Evolutionary conservation across 1,140 invertebrate species (phyloP).

Genomic region (Lasaia peninsularis): DNA sequence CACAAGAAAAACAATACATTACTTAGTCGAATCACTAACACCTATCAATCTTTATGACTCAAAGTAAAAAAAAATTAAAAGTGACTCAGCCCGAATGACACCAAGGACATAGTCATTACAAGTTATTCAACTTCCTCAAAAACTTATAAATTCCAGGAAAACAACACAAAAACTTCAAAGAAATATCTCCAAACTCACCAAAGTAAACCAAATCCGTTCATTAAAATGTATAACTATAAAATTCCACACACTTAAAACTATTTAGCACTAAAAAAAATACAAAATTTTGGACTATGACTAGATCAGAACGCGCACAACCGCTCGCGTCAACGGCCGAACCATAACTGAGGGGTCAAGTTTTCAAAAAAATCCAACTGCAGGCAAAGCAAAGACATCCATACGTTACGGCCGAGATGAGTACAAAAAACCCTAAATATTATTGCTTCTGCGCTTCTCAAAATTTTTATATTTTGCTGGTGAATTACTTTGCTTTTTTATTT

Average conservation of each 20-base stretch:
- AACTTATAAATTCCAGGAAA: conserved; percentile 10
- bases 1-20: too few species aligned
- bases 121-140: conserved; percentile 4
- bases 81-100: conserved; percentile 1
- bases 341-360: conserved; percentile 72
- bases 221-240: conserved; percentile 51
- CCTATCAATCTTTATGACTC: too few species aligned
- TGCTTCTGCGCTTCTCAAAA: conserved; percentile 49
- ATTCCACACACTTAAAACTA: conserved; percentile 34
- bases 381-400: conserved; percentile 66
- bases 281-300: conserved; percentile 71
- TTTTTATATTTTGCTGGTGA: conserved; percentile 12
- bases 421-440: conserved; percentile 75
- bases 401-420: conserved; percentile 71
- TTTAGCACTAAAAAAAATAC: conserved; percentile 39
- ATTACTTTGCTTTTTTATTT: not conserved
- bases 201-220: conserved; percentile 73
- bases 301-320: conserved; percentile 59
- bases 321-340: conserved; percentile 61
- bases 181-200: conserved; percentile 50
- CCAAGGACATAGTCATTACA: conserved; percentile 8
- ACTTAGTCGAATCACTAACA: too few species aligned
- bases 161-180: not conserved
- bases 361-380: conserved; percentile 58
- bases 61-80: not conserved